Base-by-base conservation (phyloP, 2,888 invertebrate species). In the Abscondita cerata region DNA sequence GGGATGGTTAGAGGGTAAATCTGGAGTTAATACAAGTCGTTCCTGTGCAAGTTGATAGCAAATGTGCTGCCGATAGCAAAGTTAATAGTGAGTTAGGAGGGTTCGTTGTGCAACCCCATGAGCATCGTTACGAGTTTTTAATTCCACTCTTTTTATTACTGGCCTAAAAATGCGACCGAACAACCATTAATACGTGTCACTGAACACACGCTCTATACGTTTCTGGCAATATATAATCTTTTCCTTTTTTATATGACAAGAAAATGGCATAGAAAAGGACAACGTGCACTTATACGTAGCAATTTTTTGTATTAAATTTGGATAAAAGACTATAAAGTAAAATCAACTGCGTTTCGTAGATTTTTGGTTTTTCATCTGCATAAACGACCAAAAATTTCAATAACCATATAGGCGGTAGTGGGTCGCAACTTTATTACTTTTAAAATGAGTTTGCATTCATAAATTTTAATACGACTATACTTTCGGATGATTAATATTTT, bases 91-190 rank as follows among this genome's bases (percentile, higher is more conserved):
- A 74, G 69, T 73, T 74, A 73, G 71, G 69, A 44, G 44, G 60
- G 65, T 66, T 67, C 66, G 54, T 54, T 60, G 57, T 57, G 69
- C 70, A 68, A 68, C 70, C 75, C 74, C 74, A 66, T 67, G 74
- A 72, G 75, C 66, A 65, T 70, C 73, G 75, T 78, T 77, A 78
- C 74, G 76, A 76, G 74, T 78, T 78, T 78, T 78, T 78, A 76
- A 78, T 78, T 77, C 73, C 75, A 72, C 68, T 68, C 73, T 71
- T 73, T 77, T 76, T 76, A 77, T 76, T 76, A 72, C 71, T 69
- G 69, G 66, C 60, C 70, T 70, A 66, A 70, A 71, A 72, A 70
- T 67, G 70, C 66, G 66, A 69, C 68, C 71, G 68, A 71, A 74
- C 70, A 65, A 70, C 69, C 74, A 75, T 75, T 74, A 74, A 75